Conservation (phyloP, 2,888 invertebrate genomes). For the Anarsia innoxiella region DNA sequence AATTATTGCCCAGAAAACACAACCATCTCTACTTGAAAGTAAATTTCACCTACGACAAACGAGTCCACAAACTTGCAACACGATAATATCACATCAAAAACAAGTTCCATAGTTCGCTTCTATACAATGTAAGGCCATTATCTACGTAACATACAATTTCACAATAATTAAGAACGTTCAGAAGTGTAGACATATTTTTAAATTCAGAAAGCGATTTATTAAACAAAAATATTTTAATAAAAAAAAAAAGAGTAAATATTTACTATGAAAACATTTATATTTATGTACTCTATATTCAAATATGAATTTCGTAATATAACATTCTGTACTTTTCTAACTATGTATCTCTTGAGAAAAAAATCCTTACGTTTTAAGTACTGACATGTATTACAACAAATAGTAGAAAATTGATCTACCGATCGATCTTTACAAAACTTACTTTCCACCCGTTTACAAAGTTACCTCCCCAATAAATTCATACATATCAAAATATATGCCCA, state of each 20-base stretch:
- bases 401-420: slow-evolving; percentile 23
- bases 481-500: slow-evolving; percentile 70
- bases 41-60: not conserved
- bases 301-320: slow-evolving; percentile 44
- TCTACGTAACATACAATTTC: slow-evolving; percentile 42
- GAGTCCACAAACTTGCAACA: slow-evolving; percentile 21
- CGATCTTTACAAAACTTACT: slow-evolving; percentile 41
- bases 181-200: slow-evolving; percentile 40
- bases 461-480: slow-evolving; percentile 56
- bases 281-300: slow-evolving; percentile 51
- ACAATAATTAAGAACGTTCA: slow-evolving; percentile 37
- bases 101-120: slow-evolving; percentile 23
- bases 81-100: slow-evolving; percentile 26
- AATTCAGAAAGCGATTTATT: slow-evolving; percentile 39
- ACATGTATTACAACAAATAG: slow-evolving; percentile 42
- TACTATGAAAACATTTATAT: slow-evolving; percentile 53
- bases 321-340: slow-evolving; percentile 49
- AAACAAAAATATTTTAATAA: slow-evolving; percentile 23
- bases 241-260: slow-evolving; percentile 33
- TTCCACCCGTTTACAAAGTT: slow-evolving; percentile 33
- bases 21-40: slow-evolving; percentile 17
- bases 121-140: slow-evolving; percentile 35
- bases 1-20: slow-evolving; percentile 32
- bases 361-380: slow-evolving; percentile 52
- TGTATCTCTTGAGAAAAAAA: slow-evolving; percentile 34